Evolutionary conservation across 2,888 invertebrate genomes (phyloP).

Genomic region (Pilophorus perplexus): DNA sequence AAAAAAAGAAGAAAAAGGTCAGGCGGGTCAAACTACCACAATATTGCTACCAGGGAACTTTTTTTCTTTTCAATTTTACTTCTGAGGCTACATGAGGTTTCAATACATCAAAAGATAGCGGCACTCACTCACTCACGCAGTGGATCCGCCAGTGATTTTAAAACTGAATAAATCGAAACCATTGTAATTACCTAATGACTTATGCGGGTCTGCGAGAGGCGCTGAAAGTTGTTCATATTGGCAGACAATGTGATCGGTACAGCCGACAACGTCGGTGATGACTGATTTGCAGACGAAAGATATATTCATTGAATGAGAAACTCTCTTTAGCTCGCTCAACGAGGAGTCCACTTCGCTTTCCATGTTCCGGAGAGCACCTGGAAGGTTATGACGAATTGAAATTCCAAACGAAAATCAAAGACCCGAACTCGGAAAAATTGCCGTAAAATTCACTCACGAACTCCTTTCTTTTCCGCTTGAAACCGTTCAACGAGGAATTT

Average conservation of each 20-base stretch:
- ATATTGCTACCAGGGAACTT: too few species aligned
- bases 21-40: too few species aligned
- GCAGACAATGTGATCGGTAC: neutral
- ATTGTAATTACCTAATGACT: constrained; percentile 31
- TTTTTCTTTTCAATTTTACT: too few species aligned
- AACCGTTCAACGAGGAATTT: constrained; percentile 43
- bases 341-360: constrained; percentile 35
- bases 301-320: constrained; percentile 36
- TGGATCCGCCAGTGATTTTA: too few species aligned
- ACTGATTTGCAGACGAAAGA: constrained; percentile 41
- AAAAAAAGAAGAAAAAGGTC: neutral
- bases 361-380: constrained; percentile 30
- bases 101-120: neutral
- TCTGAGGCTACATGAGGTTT: too few species aligned
- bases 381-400: neutral
- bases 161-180: too few species aligned
- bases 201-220: constrained; percentile 7
- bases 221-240: constrained; percentile 9
- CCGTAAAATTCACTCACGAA: constrained; percentile 22
- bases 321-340: constrained; percentile 38
- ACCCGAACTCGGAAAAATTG: neutral
- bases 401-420: neutral
- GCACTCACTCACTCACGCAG: too few species aligned
- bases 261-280: constrained; percentile 30
- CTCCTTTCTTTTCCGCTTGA: constrained; percentile 44